These are phyloP conservation scores for Pomatostomus ruficeps DNA, from an alignment of 2,113 vertebrate species.

Conservation along the genomic window DNA sequence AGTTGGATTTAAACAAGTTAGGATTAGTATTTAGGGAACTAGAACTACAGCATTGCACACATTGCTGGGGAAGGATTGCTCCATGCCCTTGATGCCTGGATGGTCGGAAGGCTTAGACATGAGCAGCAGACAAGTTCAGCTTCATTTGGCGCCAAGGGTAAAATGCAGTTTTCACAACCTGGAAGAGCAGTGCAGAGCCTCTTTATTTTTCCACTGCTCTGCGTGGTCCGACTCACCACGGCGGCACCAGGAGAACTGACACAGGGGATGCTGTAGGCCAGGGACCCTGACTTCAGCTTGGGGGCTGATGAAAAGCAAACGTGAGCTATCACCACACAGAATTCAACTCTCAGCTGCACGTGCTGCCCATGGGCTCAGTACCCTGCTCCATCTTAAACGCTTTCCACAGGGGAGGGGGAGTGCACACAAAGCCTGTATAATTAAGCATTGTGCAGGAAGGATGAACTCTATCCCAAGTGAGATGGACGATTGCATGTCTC, in stretches of 20 bases:
- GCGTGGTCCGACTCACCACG: fast-evolving
- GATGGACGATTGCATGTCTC: background rate
- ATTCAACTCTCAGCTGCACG: background rate
- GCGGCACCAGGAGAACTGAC: background rate
- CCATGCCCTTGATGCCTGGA: background rate
- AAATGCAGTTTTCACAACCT: background rate
- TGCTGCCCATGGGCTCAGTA: background rate
- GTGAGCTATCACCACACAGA: background rate
- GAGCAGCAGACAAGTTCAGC: background rate
- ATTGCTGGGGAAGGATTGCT: background rate
- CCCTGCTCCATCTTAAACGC: background rate
- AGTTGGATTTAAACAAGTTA: background rate
- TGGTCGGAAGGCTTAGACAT: background rate
- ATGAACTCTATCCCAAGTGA: background rate
- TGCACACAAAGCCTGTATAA: background rate
- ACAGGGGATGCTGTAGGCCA: background rate
- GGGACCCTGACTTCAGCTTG: background rate
- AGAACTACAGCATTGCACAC: background rate
- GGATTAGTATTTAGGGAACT: background rate
- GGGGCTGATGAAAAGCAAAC: background rate
- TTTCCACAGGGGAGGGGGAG: background rate
- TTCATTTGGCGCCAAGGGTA: background rate
- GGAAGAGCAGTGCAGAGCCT: background rate
- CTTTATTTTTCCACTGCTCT: background rate
- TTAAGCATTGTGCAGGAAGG: background rate